Conservation (phyloP, 1,140 invertebrate genomes). For the Drosophila insularis region DNA sequence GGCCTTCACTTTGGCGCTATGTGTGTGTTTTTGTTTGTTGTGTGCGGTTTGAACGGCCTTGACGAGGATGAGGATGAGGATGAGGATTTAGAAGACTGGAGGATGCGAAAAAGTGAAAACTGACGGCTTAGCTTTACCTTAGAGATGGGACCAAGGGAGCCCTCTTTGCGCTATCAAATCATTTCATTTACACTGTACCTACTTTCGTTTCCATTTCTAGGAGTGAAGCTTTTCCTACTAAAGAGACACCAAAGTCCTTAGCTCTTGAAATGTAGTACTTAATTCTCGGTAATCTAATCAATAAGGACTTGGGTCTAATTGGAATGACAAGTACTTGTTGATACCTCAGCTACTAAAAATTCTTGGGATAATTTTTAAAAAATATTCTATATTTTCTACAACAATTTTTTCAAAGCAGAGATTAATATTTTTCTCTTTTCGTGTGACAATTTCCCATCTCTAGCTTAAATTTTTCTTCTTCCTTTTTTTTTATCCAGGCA, state of each 20-base stretch:
- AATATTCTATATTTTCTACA: not conserved
- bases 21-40: slow-evolving; percentile 12
- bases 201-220: not conserved
- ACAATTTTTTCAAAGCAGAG: not conserved
- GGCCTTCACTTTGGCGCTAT: slow-evolving; percentile 22
- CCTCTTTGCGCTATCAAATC: not conserved
- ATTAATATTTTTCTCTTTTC: slow-evolving; percentile 3
- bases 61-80: slow-evolving; percentile 27
- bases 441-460: not conserved
- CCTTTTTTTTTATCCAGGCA: slow-evolving; percentile 30
- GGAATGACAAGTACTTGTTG: too few relatives aligned
- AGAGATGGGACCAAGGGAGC: not conserved
- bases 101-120: slow-evolving; percentile 44
- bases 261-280: not conserved
- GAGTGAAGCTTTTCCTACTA: too few relatives aligned
- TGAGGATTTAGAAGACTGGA: slow-evolving; percentile 22
- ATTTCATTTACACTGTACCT: not conserved
- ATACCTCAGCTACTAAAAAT: too few relatives aligned
- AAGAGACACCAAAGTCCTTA: too few relatives aligned
- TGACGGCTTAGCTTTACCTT: slow-evolving; percentile 32
- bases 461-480: slow-evolving; percentile 14
- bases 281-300: too few relatives aligned
- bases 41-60: slow-evolving; percentile 40
- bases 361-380: too few relatives aligned
- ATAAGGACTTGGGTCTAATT: too few relatives aligned